A percentile compares a stretch with the other conserved stretches of the same genome.
phyloP scores from a whole-genome alignment of 2,888 invertebrate species.

The Spisula subtruncata region DNA sequence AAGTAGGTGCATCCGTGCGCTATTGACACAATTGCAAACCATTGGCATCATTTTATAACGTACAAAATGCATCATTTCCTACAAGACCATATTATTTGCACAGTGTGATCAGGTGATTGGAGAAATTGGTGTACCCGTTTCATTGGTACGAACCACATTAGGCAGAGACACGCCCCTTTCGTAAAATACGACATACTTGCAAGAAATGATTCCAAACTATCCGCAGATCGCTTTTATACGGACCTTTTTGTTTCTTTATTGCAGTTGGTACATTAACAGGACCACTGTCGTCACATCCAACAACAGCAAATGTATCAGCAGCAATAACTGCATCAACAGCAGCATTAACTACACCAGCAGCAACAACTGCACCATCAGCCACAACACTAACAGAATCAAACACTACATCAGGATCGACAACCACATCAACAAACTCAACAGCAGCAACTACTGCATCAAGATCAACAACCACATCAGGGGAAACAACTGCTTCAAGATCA shows the following conservation, averaged over 20 bases:
- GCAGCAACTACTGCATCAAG: not conserved
- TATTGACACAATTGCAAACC: no score
- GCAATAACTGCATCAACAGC: not conserved
- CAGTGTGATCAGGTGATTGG: no score
- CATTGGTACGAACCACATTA: no score
- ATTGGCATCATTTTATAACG: no score
- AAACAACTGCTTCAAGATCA: not conserved
- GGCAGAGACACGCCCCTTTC: no score
- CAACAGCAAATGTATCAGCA: not conserved
- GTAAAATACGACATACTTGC: no score
- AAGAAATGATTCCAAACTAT: no score
- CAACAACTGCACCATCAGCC: not conserved
- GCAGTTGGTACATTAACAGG: not conserved
- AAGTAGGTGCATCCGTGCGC: no score
- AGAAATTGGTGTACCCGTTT: no score
- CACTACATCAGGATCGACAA: not conserved
- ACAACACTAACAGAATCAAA: not conserved
- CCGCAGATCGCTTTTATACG: not conserved
- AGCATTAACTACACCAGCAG: not conserved
- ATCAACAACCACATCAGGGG: not conserved
- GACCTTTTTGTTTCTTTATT: not conserved
- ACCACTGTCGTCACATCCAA: not conserved
- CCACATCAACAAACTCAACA: not conserved
- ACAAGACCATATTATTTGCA: no score
- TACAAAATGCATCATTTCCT: no score